Base-by-base conservation (phyloP, 2,797 vertebrate genomes). In the Oryzias dopingdopingensis region DNA sequence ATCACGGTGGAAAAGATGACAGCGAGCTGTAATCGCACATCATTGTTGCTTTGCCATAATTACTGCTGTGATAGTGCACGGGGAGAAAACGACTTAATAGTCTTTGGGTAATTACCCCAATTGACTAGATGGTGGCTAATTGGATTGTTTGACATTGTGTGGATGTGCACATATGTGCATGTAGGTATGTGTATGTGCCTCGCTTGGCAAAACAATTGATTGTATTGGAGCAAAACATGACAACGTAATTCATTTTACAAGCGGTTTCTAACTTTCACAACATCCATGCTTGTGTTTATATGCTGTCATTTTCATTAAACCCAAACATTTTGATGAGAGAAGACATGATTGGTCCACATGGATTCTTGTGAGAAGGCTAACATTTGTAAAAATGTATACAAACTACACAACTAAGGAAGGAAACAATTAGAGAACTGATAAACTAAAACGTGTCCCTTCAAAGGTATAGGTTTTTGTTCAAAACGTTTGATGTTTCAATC, bases 71-170 rank as follows among this genome's bases (percentile, higher is more conserved):
- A 75, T 81, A 65, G 63, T 78, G 78, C 74, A 80, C 65, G 42
- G 68, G 49, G 70, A 78, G 80, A 80, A 81, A 83, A 78, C 51
- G 62, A 59, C 67, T 72, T 86, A 82, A 86, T 82, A 67, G 81
- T 76, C 68, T 74, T 64, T 45, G 79, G 75, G 73, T 85, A 89
- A 89, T 90, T 87, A 85, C 73, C 79, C 80, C 76, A 79, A 82
- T 80, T 81, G 84, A 79, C 70, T 76, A 65, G 72, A 82, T 70
- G 61, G 72, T 59, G 58, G 72, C 77, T 87, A 86, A 89, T 82
- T 89, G 76, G 77, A 79, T 79, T 85, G 73, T 79, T 78, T 83
- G 80, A 79, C 74, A 68, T 72, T 74, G 62, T 62, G 58, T 53
- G 53, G 51, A 64, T 59, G 73, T 66, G 62, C 56, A 53, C 42